A percentile compares a stretch with the other conserved stretches of the same genome.
Conservation (phyloP, 2,888 invertebrate species). For the Nipponacmea schrenckii region DNA sequence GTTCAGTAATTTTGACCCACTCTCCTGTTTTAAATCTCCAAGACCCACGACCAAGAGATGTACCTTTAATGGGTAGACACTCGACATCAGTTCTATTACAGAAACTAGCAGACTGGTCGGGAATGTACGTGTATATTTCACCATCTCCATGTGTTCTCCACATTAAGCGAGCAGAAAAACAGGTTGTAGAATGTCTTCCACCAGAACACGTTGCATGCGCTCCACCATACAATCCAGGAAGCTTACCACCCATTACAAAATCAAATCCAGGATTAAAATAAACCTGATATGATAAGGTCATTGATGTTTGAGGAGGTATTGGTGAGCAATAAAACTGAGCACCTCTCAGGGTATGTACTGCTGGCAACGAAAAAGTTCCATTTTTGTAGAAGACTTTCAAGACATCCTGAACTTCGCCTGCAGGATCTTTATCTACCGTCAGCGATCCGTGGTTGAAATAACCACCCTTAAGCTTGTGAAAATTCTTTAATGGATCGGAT, state of each 20-base stretch:
- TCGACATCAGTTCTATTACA: not conserved
- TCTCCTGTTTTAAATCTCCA: constrained; percentile 31
- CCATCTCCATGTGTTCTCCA: constrained; percentile 42
- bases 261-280: constrained; percentile 22
- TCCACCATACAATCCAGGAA: constrained; percentile 43
- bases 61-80: constrained; percentile 1
- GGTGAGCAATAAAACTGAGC: constrained; percentile 41
- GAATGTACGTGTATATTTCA: constrained; percentile 45
- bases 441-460: not conserved
- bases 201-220: constrained; percentile 40
- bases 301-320: constrained; percentile 4
- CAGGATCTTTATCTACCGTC: constrained; percentile 6
- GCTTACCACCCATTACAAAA: constrained; percentile 37
- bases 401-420: constrained; percentile 8
- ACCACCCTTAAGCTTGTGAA: not conserved
- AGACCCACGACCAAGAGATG: constrained; percentile 11
- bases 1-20: constrained; percentile 19
- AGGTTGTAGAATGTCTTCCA: constrained; percentile 35
- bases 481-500: not conserved
- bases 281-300: constrained; percentile 34
- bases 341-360: constrained; percentile 25
- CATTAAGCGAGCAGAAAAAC: constrained; percentile 49
- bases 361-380: not conserved
- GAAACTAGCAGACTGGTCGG: constrained; percentile 12
- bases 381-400: constrained; percentile 12